Percentiles rank a stretch among this genome's conserved stretches.
These are phyloP conservation scores for Borostomias antarcticus DNA, from an alignment of 2,797 vertebrate species.

Conservation along the genomic window DNA sequence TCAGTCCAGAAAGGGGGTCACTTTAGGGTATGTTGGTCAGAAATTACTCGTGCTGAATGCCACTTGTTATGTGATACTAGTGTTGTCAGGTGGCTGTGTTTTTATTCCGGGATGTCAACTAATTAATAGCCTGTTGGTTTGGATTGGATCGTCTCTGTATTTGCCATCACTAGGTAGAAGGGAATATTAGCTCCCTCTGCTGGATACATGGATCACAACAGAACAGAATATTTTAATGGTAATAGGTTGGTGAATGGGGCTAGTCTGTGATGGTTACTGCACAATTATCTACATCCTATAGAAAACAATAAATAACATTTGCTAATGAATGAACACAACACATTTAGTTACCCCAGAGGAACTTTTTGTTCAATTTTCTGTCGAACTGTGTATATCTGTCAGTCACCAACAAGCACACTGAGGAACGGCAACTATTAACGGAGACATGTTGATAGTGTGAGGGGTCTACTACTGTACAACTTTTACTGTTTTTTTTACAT, in stretches of 20 bases:
- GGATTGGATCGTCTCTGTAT: slow-evolving; percentile 14
- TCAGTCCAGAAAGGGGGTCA: slow-evolving; percentile 18
- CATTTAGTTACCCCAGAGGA: too few species aligned
- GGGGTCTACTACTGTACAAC: too few species aligned
- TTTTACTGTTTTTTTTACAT: not conserved
- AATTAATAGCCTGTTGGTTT: slow-evolving; percentile 16
- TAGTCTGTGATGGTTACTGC: too few species aligned
- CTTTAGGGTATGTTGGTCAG: slow-evolving; percentile 19
- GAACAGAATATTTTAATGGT: not conserved
- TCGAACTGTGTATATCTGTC: not conserved
- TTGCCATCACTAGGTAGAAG: not conserved
- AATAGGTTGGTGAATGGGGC: not conserved
- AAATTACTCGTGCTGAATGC: slow-evolving; percentile 48
- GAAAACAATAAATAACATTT: too few species aligned
- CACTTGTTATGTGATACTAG: slow-evolving; percentile 19
- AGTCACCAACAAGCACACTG: not conserved
- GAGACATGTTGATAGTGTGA: not conserved
- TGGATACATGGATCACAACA: not conserved
- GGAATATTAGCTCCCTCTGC: not conserved
- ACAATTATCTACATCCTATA: too few species aligned
- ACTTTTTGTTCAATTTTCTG: too few species aligned
- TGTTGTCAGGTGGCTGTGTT: not conserved
- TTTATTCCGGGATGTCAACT: slow-evolving; percentile 16
- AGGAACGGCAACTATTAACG: not conserved
- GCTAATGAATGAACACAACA: too few species aligned